A percentile compares a stretch with the other conserved stretches of the same genome.
These are phyloP conservation scores for Salvelinus fontinalis DNA, from an alignment of 2,113 vertebrate species.

Conservation along the genomic window DNA sequence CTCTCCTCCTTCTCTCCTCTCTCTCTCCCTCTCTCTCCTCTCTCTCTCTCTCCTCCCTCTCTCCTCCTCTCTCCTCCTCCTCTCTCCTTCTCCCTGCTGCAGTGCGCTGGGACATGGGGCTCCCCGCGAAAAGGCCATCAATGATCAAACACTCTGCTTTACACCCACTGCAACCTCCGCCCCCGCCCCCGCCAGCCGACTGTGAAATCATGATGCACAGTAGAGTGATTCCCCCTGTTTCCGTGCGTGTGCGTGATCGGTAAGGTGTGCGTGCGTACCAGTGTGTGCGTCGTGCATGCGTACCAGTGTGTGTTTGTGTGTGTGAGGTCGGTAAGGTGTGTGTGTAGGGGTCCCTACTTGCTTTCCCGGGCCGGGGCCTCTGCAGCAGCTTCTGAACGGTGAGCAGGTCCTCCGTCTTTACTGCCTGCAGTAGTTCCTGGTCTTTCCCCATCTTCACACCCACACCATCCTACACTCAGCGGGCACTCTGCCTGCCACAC, in stretches of 20 bases:
- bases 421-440: constrained; percentile 91
- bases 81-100: too few species aligned
- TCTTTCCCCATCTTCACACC: constrained; percentile 93
- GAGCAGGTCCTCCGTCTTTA: constrained; percentile 86
- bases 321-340: background rate
- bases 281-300: too few species aligned
- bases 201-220: background rate
- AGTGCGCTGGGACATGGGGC: too few species aligned
- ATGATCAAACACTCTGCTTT: too few species aligned
- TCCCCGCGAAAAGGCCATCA: too few species aligned
- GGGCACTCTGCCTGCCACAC: constrained; percentile 38
- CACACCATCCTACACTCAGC: constrained; percentile 71
- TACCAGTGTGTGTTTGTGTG: too few species aligned
- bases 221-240: background rate
- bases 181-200: background rate
- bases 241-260: too few species aligned
- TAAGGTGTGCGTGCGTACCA: too few species aligned
- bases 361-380: constrained; percentile 86
- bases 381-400: constrained; percentile 96
- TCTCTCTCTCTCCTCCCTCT: too few species aligned
- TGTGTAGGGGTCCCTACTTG: constrained; percentile 79
- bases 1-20: too few species aligned
- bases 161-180: background rate
- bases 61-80: too few species aligned
- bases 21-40: too few species aligned